Percentiles rank a stretch among this genome's conserved stretches.
These are phyloP conservation scores for Gymnarchus niloticus DNA, from an alignment of 2,113 vertebrate genomes.

Conservation along the genomic window DNA sequence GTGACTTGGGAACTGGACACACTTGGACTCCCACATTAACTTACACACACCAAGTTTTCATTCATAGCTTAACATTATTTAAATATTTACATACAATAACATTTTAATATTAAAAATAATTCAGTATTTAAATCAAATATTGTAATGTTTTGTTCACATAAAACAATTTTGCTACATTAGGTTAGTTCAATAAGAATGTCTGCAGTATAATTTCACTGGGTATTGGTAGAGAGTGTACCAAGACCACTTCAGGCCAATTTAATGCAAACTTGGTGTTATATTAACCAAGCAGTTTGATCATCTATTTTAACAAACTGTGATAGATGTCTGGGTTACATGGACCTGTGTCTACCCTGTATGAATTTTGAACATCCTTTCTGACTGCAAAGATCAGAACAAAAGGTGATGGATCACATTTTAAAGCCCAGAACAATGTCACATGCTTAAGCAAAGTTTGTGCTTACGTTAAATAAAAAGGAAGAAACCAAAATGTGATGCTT, in stretches of 20 bases:
- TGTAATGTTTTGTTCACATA: background rate
- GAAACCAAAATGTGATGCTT: background rate
- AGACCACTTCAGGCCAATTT: background rate
- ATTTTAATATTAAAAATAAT: constrained; percentile 6
- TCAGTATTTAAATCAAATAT: background rate
- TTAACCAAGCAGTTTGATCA: background rate
- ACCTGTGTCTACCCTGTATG: background rate
- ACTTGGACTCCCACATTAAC: background rate
- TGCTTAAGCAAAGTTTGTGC: background rate
- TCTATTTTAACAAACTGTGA: background rate
- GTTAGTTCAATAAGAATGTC: background rate
- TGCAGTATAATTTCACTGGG: background rate
- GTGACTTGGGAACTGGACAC: background rate
- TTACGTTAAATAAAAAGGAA: no score
- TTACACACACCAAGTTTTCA: background rate
- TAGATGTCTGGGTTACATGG: background rate
- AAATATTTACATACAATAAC: constrained; percentile 8
- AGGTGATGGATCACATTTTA: background rate
- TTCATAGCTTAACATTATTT: constrained; percentile 4
- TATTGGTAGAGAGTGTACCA: background rate
- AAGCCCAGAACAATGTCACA: background rate
- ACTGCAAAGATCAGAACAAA: background rate
- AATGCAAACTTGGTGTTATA: background rate
- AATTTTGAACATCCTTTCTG: background rate
- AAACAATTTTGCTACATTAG: background rate